Conservation (phyloP, 2,113 vertebrate genomes). For the Leptocoma aspasia region DNA sequence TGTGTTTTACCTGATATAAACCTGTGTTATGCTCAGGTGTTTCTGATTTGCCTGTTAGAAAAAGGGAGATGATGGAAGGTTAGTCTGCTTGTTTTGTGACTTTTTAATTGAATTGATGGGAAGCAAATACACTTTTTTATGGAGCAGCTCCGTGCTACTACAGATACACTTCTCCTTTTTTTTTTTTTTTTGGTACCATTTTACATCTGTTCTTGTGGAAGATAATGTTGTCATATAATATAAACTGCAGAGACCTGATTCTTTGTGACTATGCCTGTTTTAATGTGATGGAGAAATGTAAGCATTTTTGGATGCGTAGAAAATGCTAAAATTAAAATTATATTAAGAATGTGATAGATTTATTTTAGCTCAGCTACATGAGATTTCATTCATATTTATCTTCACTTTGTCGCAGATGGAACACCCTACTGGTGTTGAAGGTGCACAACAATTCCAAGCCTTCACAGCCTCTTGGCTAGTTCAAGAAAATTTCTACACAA, state of each 20-base stretch:
- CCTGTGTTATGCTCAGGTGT: neutral
- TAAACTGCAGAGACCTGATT: neutral
- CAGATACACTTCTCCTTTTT: neutral
- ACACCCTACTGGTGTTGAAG: neutral
- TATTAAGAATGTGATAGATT: neutral
- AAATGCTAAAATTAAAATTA: neutral
- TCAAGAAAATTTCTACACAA: neutral
- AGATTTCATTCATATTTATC: no score
- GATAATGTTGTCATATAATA: neutral
- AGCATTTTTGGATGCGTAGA: neutral
- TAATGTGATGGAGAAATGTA: neutral
- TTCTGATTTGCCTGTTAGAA: neutral
- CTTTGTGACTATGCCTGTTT: neutral
- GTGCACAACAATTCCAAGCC: neutral
- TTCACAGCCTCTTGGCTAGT: neutral
- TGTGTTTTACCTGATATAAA: neutral
- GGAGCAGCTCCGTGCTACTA: neutral
- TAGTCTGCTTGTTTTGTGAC: neutral
- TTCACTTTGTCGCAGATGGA: neutral
- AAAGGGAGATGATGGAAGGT: neutral
- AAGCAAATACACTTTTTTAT: neutral
- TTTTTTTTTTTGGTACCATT: neutral
- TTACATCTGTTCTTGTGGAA: neutral
- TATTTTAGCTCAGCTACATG: neutral
- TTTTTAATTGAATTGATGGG: neutral